Percentiles rank a stretch among this genome's conserved stretches.
These are phyloP conservation scores for Sebastes itinus DNA, from an alignment of 2,797 vertebrate genomes.

Conservation along the genomic window DNA sequence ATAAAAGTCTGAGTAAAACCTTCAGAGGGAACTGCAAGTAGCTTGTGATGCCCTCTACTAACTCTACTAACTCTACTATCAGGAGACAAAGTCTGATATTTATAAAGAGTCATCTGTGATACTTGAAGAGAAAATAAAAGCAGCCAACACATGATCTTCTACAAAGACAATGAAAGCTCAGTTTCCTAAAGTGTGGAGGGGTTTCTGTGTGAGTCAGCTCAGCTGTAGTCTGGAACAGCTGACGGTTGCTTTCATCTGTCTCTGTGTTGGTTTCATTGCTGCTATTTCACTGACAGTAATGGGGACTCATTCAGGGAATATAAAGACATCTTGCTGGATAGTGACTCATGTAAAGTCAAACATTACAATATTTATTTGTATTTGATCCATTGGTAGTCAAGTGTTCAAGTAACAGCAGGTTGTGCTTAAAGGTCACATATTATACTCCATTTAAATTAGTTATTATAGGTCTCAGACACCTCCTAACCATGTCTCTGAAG, in stretches of 20 bases:
- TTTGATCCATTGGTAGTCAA: no score
- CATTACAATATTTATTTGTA: no score
- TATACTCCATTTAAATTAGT: no score
- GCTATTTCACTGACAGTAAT: not conserved
- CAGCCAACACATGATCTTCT: not conserved
- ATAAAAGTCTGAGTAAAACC: not conserved
- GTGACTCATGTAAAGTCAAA: no score
- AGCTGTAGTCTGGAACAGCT: slow-evolving; percentile 44
- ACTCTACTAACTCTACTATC: not conserved
- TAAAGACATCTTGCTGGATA: not conserved
- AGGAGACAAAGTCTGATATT: not conserved
- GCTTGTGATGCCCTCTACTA: not conserved
- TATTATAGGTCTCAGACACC: no score
- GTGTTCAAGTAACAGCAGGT: no score
- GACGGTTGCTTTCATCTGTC: not conserved
- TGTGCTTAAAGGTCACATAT: no score
- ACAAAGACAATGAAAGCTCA: not conserved
- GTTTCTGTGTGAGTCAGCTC: slow-evolving; percentile 25
- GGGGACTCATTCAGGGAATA: not conserved
- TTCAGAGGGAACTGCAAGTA: not conserved
- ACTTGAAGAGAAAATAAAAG: not conserved
- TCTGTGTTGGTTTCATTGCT: not conserved
- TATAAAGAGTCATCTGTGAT: not conserved
- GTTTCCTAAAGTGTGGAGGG: not conserved
- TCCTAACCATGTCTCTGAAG: no score